phyloP scores from a whole-genome alignment of 2,113 vertebrate species.

The Gobiocypris rarus region DNA sequence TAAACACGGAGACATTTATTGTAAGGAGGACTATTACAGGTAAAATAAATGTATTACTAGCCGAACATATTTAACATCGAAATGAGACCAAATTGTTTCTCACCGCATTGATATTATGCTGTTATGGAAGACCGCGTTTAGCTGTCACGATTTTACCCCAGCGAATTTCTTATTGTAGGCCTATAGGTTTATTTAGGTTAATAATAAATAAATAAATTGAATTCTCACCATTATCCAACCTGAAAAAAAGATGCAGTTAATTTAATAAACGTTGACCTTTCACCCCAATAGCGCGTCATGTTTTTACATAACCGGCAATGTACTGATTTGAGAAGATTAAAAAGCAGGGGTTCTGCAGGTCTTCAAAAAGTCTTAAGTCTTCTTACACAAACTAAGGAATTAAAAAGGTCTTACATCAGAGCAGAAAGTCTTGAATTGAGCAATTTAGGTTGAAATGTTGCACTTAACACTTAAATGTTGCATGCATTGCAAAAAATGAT shows the following conservation, averaged over 20 bases:
- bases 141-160: neutral
- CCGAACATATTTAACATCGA: neutral
- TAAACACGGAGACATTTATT: constrained; percentile 98
- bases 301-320: too few relatives aligned
- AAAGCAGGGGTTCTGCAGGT: neutral
- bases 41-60: constrained; percentile 58
- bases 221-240: neutral
- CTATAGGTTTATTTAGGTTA: neutral
- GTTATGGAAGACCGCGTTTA: too few relatives aligned
- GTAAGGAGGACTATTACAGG: constrained; percentile 99
- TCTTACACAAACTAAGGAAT: too few relatives aligned
- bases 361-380: too few relatives aligned
- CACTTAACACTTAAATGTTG: too few relatives aligned
- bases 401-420: too few relatives aligned
- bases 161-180: neutral
- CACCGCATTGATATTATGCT: too few relatives aligned
- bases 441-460: too few relatives aligned
- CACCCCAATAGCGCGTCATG: neutral
- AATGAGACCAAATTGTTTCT: too few relatives aligned
- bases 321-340: neutral
- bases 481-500: too few relatives aligned
- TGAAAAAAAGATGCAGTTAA: neutral
- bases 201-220: neutral
- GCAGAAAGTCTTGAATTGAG: too few relatives aligned
- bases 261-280: neutral